These are phyloP conservation scores for Podabrus alpinus DNA, from an alignment of 2,888 invertebrate species.

Conservation along the genomic window DNA sequence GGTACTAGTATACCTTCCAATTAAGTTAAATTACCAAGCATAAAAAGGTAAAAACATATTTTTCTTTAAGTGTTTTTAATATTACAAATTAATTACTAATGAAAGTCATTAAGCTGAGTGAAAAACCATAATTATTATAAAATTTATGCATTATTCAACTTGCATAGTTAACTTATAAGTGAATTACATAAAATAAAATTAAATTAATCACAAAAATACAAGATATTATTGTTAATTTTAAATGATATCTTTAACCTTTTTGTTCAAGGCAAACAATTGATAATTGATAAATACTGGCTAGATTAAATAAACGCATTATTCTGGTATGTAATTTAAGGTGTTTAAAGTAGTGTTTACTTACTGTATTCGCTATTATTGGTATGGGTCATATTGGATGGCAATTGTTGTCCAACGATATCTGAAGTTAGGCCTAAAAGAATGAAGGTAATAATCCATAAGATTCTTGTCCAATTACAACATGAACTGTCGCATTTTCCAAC, in stretches of 20 bases:
- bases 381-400: conserved; percentile 27
- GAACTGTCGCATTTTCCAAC: conserved; percentile 15
- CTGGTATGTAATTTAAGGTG: neutral
- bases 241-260: neutral
- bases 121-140: neutral
- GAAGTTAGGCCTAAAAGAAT: conserved; percentile 30
- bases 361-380: conserved; percentile 31
- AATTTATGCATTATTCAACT: neutral
- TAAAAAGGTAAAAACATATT: neutral
- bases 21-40: no score
- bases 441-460: conserved; percentile 36
- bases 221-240: neutral
- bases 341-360: conserved; percentile 19
- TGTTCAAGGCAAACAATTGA: neutral
- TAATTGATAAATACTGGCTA: neutral
- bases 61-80: no score
- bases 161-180: neutral
- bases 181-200: neutral
- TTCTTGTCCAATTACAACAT: conserved; percentile 25
- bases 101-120: neutral
- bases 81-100: neutral
- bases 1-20: no score
- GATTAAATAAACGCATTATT: neutral
- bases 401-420: conserved; percentile 28
- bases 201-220: neutral